These are phyloP conservation scores for Phylloscopus collybita DNA, from an alignment of 2,797 vertebrate species.

Conservation along the genomic window DNA sequence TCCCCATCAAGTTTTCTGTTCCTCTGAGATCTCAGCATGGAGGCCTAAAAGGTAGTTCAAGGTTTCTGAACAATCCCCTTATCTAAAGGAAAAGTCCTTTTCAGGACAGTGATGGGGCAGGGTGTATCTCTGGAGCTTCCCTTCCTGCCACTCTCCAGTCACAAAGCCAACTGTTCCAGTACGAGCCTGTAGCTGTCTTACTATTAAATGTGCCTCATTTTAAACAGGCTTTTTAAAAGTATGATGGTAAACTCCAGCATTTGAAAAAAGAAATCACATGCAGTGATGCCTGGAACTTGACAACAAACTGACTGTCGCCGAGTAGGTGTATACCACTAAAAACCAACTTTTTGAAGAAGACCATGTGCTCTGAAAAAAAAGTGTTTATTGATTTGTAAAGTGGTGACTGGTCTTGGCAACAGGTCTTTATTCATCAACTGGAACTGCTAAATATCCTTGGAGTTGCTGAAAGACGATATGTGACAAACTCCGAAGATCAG, in stretches of 20 bases:
- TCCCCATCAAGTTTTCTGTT: background rate
- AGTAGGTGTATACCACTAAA: background rate
- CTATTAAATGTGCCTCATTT: background rate
- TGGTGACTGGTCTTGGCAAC: conserved; percentile 18
- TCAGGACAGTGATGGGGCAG: background rate
- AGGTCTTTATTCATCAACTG: conserved; percentile 23
- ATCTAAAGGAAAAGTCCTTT: background rate
- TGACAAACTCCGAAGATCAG: conserved; percentile 1
- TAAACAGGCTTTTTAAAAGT: background rate
- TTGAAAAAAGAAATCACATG: background rate
- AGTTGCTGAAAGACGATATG: background rate
- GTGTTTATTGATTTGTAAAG: conserved; percentile 27
- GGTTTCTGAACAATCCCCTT: background rate
- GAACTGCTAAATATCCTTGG: conserved; percentile 11
- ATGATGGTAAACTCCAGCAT: background rate
- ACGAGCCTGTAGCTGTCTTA: background rate
- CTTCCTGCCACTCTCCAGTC: background rate
- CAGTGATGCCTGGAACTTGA: background rate
- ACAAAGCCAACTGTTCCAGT: background rate
- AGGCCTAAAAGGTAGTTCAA: background rate
- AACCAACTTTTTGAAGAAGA: background rate
- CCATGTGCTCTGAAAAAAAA: background rate
- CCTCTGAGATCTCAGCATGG: background rate
- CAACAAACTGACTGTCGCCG: background rate
- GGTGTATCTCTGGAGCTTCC: background rate